Conservation (phyloP, 2,113 vertebrate species). For the Cnemophilus loriae region DNA sequence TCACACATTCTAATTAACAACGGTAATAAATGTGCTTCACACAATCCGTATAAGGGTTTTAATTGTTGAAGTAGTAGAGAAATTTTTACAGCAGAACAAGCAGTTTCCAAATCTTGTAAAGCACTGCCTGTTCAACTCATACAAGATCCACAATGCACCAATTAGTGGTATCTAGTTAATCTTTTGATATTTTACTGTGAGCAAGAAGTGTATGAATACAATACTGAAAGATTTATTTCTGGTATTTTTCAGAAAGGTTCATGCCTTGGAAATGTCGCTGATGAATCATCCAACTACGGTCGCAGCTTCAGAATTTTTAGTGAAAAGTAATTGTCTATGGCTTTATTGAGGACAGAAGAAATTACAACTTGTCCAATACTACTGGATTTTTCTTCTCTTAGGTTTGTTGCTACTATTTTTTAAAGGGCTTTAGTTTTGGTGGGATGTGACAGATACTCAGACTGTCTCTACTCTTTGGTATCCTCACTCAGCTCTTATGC, state of each 20-base stretch:
- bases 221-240: background rate
- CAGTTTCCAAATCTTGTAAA: background rate
- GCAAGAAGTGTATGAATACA: background rate
- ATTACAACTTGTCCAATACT: accelerated
- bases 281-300: background rate
- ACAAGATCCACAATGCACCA: background rate
- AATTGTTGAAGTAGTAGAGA: background rate
- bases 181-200: background rate
- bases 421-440: background rate
- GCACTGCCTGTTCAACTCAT: background rate
- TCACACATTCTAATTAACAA: background rate
- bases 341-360: background rate
- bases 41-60: background rate
- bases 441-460: background rate
- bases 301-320: background rate
- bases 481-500: background rate
- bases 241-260: background rate
- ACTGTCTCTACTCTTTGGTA: background rate
- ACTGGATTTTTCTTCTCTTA: background rate
- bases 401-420: background rate
- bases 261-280: background rate
- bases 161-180: background rate
- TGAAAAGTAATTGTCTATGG: background rate
- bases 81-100: background rate
- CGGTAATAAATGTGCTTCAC: background rate